Base-by-base conservation (phyloP, 2,797 vertebrate species). In the Hafferia zeledoni region DNA sequence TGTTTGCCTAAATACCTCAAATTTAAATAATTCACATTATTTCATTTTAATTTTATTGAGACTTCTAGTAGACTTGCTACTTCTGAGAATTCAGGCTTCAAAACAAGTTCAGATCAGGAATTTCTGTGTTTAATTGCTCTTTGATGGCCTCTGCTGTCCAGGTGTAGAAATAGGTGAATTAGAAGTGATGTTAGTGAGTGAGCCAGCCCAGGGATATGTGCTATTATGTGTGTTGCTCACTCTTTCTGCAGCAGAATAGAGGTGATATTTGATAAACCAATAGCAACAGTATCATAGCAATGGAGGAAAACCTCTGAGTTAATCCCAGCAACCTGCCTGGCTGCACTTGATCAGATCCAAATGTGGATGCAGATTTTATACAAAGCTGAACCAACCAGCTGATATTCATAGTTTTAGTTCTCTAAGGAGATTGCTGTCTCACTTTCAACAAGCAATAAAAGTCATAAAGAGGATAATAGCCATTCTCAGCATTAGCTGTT, bases 141-240 rank as follows among this genome's bases (percentile, higher is more conserved):
- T 84, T 92, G 75, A 95, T 57, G 83, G 78, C 50, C 35, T 89
- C 63, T 89, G 77, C 46, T 90, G 68, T 78, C 33, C 46, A 68
- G 49, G 69, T 68, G 14, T 43, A 75, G 65, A 81, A 90, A 74
- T 23, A 85, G 15, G 50, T 1, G 8, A 83, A 68, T 39, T 68
- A 33, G 25, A 52, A 67, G 17, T 2, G 1, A 52, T 50, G 52
- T 11, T 49, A 52, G 28, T 23, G 49, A 74, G 33, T 77, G 17
- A 74, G 5, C 4, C 43, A 67, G 25, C 5, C 13, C 13, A 67
- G 20, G 27, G 7, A 37, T 27, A 7, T 39, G 13, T 18, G 7
- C 5, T 28, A 31, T 1, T 24, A 4, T 18, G 9, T 33, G 8
- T 28, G 20, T 13, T 43, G 44, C 30, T 85, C 17, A 27, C 12